Conservation (phyloP, 2,113 vertebrate species). For the Bagarius yarrelli region DNA sequence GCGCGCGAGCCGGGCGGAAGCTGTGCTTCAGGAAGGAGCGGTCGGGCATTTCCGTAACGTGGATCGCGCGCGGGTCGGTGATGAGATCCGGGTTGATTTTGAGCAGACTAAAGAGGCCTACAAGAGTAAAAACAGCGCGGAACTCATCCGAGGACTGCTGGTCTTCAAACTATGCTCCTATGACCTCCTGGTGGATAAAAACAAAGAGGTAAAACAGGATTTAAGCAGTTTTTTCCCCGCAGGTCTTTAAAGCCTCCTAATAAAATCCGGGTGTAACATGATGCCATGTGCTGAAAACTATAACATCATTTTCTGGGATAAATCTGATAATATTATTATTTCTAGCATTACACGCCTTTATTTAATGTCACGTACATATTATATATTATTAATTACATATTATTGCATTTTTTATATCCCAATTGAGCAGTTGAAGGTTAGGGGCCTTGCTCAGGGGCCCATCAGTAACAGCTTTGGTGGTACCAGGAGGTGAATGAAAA, state of each 20-base stretch:
- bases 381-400: too few species aligned
- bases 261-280: background rate
- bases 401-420: too few species aligned
- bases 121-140: constrained; percentile 75
- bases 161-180: constrained; percentile 75
- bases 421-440: too few species aligned
- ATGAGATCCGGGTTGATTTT: constrained; percentile 64
- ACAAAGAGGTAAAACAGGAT: constrained; percentile 63
- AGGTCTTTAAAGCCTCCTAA: background rate
- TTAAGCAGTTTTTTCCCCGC: constrained; percentile 38
- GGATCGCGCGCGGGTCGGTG: background rate
- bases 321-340: too few species aligned
- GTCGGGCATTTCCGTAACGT: background rate
- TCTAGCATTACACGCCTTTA: too few species aligned
- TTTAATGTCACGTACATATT: too few species aligned
- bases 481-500: too few species aligned
- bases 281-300: background rate
- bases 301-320: too few species aligned
- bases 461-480: too few species aligned
- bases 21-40: background rate
- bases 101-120: constrained; percentile 71
- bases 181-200: constrained; percentile 71
- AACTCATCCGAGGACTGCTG: constrained; percentile 74
- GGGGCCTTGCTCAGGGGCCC: too few species aligned
- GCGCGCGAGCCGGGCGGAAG: background rate